A percentile compares a stretch with the other conserved stretches of the same genome.
phyloP scores from a whole-genome alignment of 2,113 vertebrate species.

The Dasyurus viverrinus region DNA sequence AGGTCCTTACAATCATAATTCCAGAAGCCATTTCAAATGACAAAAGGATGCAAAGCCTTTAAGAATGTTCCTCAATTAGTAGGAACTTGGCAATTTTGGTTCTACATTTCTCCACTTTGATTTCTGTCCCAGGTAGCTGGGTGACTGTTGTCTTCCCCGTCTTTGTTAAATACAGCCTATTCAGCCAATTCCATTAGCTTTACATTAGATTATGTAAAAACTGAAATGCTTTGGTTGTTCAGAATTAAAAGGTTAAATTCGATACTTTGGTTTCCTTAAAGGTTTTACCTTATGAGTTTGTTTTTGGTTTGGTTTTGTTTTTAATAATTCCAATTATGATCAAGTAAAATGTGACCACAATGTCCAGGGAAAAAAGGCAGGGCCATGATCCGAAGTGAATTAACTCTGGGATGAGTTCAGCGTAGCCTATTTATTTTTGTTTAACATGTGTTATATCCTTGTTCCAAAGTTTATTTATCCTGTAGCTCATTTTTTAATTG shows the following conservation, averaged over 20 bases:
- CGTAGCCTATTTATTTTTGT: constrained; percentile 85
- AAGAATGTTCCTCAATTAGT: constrained; percentile 75
- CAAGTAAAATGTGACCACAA: constrained; percentile 78
- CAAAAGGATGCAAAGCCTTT: constrained; percentile 78
- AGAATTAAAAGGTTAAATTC: constrained; percentile 87
- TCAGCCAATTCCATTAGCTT: constrained; percentile 87
- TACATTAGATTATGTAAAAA: constrained; percentile 87
- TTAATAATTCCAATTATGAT: constrained; percentile 76
- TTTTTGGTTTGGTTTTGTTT: constrained; percentile 73
- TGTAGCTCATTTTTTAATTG: constrained; percentile 80
- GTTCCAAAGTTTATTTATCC: constrained; percentile 82
- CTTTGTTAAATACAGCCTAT: constrained; percentile 82
- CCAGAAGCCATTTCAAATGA: constrained; percentile 81
- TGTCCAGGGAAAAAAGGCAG: constrained; percentile 74
- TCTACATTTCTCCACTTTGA: constrained; percentile 78
- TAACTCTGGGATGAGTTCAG: constrained; percentile 80
- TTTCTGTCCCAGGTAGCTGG: constrained; percentile 81
- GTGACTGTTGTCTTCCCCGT: constrained; percentile 72
- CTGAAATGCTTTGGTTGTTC: constrained; percentile 83
- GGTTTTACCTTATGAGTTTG: constrained; percentile 76
- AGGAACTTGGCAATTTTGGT: constrained; percentile 79
- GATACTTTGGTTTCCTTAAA: constrained; percentile 81
- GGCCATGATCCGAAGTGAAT: constrained; percentile 74
- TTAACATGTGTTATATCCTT: constrained; percentile 76
- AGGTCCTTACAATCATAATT: constrained; percentile 75